Percentiles rank a stretch among this genome's conserved stretches.
These are phyloP conservation scores for Mythimna impura DNA, from an alignment of 2,888 invertebrate genomes.

Conservation along the genomic window DNA sequence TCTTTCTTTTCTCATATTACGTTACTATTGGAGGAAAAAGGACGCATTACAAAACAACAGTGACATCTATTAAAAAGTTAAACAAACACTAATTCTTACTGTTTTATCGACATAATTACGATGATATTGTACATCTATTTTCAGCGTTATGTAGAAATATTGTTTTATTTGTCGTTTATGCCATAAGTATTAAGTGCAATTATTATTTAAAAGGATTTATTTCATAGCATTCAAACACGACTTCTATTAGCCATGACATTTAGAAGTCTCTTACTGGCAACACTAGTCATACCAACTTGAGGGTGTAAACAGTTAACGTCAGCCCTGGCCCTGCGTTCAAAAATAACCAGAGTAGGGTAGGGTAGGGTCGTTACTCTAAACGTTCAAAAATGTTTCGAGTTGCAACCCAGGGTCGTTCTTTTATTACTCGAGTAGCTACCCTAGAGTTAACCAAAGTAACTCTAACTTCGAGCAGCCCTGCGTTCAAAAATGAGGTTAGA, in stretches of 20 bases:
- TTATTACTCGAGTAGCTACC: too few species aligned
- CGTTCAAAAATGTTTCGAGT: too few species aligned
- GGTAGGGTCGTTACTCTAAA: too few species aligned
- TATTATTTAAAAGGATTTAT: neutral
- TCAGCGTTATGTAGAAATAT: neutral
- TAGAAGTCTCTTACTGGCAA: slow-evolving; percentile 13
- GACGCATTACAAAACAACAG: slow-evolving; percentile 49
- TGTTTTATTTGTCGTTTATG: neutral
- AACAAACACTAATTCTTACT: slow-evolving; percentile 27
- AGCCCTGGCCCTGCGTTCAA: too few species aligned
- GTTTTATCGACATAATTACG: slow-evolving; percentile 56
- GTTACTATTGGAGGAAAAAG: slow-evolving; percentile 62
- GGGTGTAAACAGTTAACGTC: neutral
- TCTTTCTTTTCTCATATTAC: slow-evolving; percentile 65
- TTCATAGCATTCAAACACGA: neutral
- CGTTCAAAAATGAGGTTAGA: too few species aligned
- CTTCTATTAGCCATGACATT: neutral
- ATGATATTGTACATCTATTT: slow-evolving; percentile 29
- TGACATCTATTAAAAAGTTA: slow-evolving; percentile 56
- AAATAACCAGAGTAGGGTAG: too few species aligned
- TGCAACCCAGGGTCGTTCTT: too few species aligned
- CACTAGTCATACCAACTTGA: neutral
- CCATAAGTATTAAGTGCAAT: neutral
- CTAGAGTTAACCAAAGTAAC: too few species aligned
- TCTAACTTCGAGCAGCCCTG: too few species aligned